Evolutionary conservation across 1,140 invertebrate genomes (phyloP).

Genomic region (Hormaphis cornu): DNA sequence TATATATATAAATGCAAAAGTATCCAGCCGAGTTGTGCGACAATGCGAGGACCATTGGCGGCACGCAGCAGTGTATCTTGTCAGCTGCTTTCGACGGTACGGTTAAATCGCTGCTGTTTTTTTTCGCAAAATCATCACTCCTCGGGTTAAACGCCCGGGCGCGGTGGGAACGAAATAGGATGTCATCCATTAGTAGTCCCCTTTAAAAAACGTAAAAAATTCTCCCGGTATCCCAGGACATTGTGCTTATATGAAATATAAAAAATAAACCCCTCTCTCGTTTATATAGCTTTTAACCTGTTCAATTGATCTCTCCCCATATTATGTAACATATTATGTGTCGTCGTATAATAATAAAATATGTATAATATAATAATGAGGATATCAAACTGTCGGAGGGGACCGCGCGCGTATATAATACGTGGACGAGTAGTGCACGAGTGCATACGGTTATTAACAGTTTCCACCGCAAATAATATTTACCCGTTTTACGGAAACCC

Average conservation of each 20-base stretch:
- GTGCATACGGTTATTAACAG: slow-evolving; percentile 30
- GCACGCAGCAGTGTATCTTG: too few relatives aligned
- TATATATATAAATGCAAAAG: slow-evolving; percentile 28
- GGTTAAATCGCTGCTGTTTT: background rate
- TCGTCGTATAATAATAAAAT: background rate
- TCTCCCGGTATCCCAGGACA: slow-evolving; percentile 22
- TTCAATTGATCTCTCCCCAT: slow-evolving; percentile 31
- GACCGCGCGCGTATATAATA: background rate
- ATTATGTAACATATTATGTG: too few relatives aligned
- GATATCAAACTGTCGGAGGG: slow-evolving; percentile 30
- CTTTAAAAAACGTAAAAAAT: slow-evolving; percentile 32
- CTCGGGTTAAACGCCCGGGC: slow-evolving; percentile 16
- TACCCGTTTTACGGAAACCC: slow-evolving; percentile 30
- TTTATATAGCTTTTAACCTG: slow-evolving; percentile 33
- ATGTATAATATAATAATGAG: slow-evolving; percentile 28
- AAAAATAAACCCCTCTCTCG: slow-evolving; percentile 27
- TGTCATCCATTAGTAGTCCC: slow-evolving; percentile 32
- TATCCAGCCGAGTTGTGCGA: slow-evolving; percentile 24
- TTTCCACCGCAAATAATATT: slow-evolving; percentile 32
- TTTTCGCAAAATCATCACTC: slow-evolving; percentile 26
- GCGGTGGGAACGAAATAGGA: slow-evolving; percentile 30
- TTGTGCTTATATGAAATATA: background rate
- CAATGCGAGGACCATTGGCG: too few relatives aligned
- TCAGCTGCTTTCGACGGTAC: slow-evolving; percentile 1
- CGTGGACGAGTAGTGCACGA: background rate